Evolutionary conservation across 2,888 invertebrate genomes (phyloP), one percentile per base, ranked within the genome.

Genomic region (Ophion costatus): DNA sequence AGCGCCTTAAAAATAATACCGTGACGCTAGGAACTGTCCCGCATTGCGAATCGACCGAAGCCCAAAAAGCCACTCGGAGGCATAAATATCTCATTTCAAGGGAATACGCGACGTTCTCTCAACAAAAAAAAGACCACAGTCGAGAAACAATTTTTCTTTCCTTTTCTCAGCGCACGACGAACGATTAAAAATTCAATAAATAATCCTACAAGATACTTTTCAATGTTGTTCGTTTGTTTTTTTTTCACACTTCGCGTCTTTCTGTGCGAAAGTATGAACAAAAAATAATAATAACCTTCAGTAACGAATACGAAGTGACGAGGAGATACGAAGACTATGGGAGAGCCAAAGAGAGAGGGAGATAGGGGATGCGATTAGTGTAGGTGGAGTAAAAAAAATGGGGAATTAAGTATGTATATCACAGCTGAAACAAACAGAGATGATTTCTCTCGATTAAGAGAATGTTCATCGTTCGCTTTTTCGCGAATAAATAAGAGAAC

Each of bases 1-100:
- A 92, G 90, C 91, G 88, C 89, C 91, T 92, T 91, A 92, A 91
- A 92, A 90, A 91, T 93, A 93, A 93, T 92, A 93, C 93, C 92
- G 91, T 91, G 92, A 91, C 92, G 90, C 92, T 92, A 92, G 92
- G 93, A 93, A 93, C 93, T 93, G 91, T 92, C 88, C 77, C 91
- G 91, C 91, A 89, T 91, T 89, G 89, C 88, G 78, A 59, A 84
- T 82, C 79, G 82, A 84, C 84, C 84, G 74, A 82, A 84, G 82
- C 75, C 77, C 67, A 7, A 71, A 75, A 79, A 80, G 45, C 66
- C 71, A 61, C 79, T 33, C 78, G 66, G 42, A 83, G 51, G 29
- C 45, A 78, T 56, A 74, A 14, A 64, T 42, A 45, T 63, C 45
- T 63, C 74, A 63, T 70, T 45, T 63, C 56, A n/a, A 24, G 79